phyloP scores from a whole-genome alignment of 92 coral and sea anemone species.

The Pocillopora grandis region DNA sequence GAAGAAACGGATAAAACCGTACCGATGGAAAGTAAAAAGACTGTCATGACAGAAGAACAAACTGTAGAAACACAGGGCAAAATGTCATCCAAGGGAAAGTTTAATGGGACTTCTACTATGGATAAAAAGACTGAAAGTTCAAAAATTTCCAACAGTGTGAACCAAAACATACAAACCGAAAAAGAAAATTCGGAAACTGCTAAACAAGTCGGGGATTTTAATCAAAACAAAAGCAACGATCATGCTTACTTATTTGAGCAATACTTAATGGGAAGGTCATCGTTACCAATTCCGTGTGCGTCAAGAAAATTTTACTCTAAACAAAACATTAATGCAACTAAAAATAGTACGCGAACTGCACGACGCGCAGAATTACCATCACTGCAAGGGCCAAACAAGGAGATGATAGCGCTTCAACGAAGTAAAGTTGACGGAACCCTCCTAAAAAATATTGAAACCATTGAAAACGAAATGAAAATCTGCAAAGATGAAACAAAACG shows the following conservation, averaged over 20 bases:
- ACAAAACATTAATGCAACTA: constrained; percentile 9
- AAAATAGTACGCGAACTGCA: constrained; percentile 8
- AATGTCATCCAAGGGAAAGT: no score
- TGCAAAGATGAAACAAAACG: constrained; percentile 2
- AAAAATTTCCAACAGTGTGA: no score
- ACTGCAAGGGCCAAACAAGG: neutral
- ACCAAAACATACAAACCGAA: no score
- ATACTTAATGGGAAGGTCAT: neutral
- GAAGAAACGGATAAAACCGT: no score
- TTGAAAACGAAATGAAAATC: constrained; percentile 5
- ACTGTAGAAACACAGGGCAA: no score
- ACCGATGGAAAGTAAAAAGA: no score
- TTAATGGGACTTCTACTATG: no score
- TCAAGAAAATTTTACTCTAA: constrained; percentile 15
- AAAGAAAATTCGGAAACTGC: neutral
- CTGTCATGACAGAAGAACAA: no score
- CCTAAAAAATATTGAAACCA: constrained; percentile 7
- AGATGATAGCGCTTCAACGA: neutral
- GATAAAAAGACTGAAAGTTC: no score
- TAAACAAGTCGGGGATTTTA: neutral
- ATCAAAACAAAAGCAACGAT: neutral
- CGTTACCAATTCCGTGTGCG: constrained; percentile 28
- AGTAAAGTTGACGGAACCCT: constrained; percentile 5
- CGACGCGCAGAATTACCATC: constrained; percentile 14
- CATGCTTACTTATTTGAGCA: neutral